A percentile compares a stretch with the other conserved stretches of the same genome.
Evolutionary conservation across 2,888 invertebrate species (phyloP).

Genomic region (Byasa hedistus): DNA sequence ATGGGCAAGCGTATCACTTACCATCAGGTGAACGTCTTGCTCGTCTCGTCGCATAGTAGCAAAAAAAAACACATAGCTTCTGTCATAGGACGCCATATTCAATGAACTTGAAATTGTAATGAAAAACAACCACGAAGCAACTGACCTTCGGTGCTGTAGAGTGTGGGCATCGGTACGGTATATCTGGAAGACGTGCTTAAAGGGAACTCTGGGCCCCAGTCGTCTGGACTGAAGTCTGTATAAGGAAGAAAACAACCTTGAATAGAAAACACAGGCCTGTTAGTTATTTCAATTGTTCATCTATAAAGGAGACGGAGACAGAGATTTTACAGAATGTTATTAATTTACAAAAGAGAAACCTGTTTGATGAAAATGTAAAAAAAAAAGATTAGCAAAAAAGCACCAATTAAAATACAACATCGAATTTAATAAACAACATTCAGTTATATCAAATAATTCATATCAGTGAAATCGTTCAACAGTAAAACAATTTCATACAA

Average conservation of each 20-base stretch:
- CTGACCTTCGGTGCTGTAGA: slow-evolving; percentile 87
- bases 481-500: too few species aligned
- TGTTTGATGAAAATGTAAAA: not conserved
- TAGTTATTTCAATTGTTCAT: slow-evolving; percentile 50
- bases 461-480: not conserved
- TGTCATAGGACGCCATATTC: too few species aligned
- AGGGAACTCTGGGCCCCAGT: slow-evolving; percentile 83
- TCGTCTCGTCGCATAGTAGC: too few species aligned
- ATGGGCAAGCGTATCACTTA: too few species aligned
- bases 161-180: slow-evolving; percentile 88
- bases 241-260: slow-evolving; percentile 80
- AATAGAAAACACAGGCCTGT: slow-evolving; percentile 71
- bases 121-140: slow-evolving; percentile 28
- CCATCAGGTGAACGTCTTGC: too few species aligned
- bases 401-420: slow-evolving; percentile 1
- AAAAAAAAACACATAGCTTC: too few species aligned
- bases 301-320: slow-evolving; percentile 26
- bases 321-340: slow-evolving; percentile 2
- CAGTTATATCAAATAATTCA: not conserved
- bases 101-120: too few species aligned
- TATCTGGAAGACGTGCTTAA: slow-evolving; percentile 73
- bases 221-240: slow-evolving; percentile 81
- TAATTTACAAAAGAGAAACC: not conserved
- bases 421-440: not conserved
- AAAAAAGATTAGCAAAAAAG: slow-evolving; percentile 18